phyloP scores from a whole-genome alignment of 2,888 invertebrate genomes.

The Drosophila planitibia region DNA sequence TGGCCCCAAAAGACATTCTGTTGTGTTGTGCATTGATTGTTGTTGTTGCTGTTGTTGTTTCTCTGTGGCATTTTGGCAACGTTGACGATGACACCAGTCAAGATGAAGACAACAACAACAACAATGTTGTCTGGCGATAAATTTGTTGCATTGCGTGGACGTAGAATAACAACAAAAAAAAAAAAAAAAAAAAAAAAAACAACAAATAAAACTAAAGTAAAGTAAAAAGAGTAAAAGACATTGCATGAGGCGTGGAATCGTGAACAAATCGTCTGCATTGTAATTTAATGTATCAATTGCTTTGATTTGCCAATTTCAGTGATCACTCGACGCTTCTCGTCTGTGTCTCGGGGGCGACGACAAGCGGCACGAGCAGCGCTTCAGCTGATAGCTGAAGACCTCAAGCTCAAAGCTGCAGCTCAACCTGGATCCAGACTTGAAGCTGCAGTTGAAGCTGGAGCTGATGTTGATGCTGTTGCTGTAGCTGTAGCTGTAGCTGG shows the following conservation, averaged over 20 bases:
- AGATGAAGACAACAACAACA: conserved; percentile 32
- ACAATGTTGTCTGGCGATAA: conserved; percentile 74
- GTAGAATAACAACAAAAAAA: conserved; percentile 48
- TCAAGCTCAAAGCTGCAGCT: conserved; percentile 27
- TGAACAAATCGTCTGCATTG: conserved; percentile 81
- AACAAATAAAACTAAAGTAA: conserved; percentile 14
- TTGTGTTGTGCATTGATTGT: conserved; percentile 32
- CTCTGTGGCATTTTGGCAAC: conserved; percentile 70
- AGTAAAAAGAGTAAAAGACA: conserved; percentile 11
- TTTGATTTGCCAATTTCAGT: conserved; percentile 79
- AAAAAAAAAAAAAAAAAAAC: conserved; percentile 1
- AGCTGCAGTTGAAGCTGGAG: conserved; percentile 25
- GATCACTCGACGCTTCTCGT: conserved; percentile 62
- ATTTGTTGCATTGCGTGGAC: conserved; percentile 83
- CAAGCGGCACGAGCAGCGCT: conserved; percentile 72
- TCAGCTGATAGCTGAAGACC: conserved; percentile 55
- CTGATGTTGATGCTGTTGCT: conserved; percentile 17
- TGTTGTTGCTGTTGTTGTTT: conserved; percentile 33
- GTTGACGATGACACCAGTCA: conserved; percentile 76
- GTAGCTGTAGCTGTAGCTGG: conserved; percentile 40
- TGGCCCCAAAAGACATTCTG: conserved; percentile 59
- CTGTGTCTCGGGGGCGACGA: conserved; percentile 65
- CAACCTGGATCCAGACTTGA: conserved; percentile 10
- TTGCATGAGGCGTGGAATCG: conserved; percentile 74
- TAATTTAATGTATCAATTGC: conserved; percentile 81